Evolutionary conservation across 2,888 invertebrate genomes (phyloP).

Genomic region (Ischnus inquisitorius): DNA sequence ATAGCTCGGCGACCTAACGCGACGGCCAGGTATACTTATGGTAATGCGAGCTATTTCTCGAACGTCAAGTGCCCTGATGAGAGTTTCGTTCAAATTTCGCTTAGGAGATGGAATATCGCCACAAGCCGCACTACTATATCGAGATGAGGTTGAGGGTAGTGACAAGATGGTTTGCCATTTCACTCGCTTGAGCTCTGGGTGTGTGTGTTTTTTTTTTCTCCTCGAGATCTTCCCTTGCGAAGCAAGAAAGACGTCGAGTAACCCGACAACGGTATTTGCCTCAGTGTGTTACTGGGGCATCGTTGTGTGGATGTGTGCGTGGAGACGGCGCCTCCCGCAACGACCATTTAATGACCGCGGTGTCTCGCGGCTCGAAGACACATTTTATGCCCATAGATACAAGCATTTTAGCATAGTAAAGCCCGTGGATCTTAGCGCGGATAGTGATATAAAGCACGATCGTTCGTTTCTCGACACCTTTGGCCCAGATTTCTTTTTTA

Average conservation of each 20-base stretch:
- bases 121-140: slow-evolving; percentile 21
- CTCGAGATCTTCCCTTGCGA: slow-evolving; percentile 30
- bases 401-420: slow-evolving; percentile 12
- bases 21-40: slow-evolving; percentile 58
- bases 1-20: slow-evolving; percentile 25
- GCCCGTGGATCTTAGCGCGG: slow-evolving; percentile 21
- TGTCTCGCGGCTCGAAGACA: slow-evolving; percentile 35
- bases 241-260: slow-evolving; percentile 49
- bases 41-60: slow-evolving; percentile 61
- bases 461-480: slow-evolving; percentile 4
- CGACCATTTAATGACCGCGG: slow-evolving; percentile 58
- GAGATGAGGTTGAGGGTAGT: slow-evolving; percentile 2
- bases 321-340: slow-evolving; percentile 37
- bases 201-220: slow-evolving; percentile 7
- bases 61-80: slow-evolving; percentile 52
- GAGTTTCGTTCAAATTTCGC: slow-evolving; percentile 61
- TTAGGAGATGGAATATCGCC: slow-evolving; percentile 48
- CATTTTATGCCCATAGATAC: slow-evolving; percentile 33
- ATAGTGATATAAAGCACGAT: slow-evolving; percentile 6
- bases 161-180: slow-evolving; percentile 29
- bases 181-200: slow-evolving; percentile 14
- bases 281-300: slow-evolving; percentile 11
- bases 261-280: slow-evolving; percentile 19
- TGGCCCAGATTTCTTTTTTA: background rate
- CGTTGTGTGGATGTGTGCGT: slow-evolving; percentile 11